Conservation (phyloP, 2,113 vertebrate species). For the Syngnathus floridae region DNA sequence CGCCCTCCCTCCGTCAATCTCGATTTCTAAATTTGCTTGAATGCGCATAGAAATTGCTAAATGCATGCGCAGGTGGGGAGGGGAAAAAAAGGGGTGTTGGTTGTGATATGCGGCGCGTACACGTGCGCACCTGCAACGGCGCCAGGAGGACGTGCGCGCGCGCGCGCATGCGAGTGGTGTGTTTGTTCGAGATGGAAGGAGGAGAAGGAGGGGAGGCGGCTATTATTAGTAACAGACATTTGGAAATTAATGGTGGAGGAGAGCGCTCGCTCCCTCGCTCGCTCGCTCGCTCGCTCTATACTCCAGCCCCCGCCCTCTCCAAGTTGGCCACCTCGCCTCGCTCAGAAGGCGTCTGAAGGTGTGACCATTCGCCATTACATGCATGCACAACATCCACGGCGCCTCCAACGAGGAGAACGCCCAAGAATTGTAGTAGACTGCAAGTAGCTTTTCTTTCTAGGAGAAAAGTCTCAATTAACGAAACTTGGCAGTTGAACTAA, state of each 20-base stretch:
- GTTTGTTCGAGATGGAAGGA: constrained; percentile 43
- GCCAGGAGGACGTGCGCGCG: constrained; percentile 10
- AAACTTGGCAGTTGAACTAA: neutral
- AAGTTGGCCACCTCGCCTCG: neutral
- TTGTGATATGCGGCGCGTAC: neutral
- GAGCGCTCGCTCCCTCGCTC: constrained; percentile 21
- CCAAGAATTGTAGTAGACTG: neutral
- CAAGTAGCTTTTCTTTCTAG: too few relatives aligned
- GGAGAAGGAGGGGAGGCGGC: constrained; percentile 32
- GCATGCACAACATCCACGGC: neutral
- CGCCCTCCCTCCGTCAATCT: neutral
- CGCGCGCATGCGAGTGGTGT: neutral
- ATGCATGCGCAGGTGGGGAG: neutral
- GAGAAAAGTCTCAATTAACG: neutral
- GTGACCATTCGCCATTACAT: constrained; percentile 33
- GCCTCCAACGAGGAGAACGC: neutral
- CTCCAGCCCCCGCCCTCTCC: constrained; percentile 9
- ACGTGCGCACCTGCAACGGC: constrained; percentile 2
- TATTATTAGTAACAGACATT: constrained; percentile 72
- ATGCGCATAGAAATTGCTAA: neutral
- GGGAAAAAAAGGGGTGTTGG: neutral
- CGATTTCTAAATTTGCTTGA: neutral
- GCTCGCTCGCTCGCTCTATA: constrained; percentile 3
- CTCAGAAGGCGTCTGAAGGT: constrained; percentile 35
- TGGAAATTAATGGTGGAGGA: constrained; percentile 71